Percentiles rank a stretch among this genome's conserved stretches.
phyloP scores from a whole-genome alignment of 2,113 vertebrate genomes.

The Panurus biarmicus region DNA sequence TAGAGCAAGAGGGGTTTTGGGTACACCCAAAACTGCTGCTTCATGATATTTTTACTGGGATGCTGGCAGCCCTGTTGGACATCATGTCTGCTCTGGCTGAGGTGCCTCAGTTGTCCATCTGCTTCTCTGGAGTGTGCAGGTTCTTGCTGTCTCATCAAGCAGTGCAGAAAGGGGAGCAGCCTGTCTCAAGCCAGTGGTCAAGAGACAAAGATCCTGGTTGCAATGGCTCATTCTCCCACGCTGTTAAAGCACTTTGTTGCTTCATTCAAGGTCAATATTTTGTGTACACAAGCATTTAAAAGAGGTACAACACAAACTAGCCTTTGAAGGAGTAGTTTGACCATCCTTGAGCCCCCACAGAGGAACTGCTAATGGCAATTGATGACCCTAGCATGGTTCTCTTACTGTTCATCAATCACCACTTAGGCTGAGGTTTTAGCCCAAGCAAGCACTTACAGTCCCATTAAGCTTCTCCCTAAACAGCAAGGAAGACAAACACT shows the following conservation, averaged over 20 bases:
- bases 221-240: rapidly evolving
- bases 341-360: too few relatives aligned
- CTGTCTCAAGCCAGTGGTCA: background rate
- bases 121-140: background rate
- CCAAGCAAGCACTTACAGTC: background rate
- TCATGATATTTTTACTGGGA: background rate
- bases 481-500: background rate
- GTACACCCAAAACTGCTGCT: background rate
- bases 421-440: background rate
- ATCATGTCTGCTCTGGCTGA: background rate
- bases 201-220: background rate
- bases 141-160: background rate
- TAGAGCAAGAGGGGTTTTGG: background rate
- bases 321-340: background rate
- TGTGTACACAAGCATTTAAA: background rate
- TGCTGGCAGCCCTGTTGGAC: background rate
- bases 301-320: background rate
- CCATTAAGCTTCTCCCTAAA: background rate
- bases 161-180: background rate
- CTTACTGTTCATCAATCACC: background rate
- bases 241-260: background rate
- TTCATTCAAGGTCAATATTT: background rate
- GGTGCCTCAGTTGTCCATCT: background rate
- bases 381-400: background rate
- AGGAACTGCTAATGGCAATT: background rate